Evolutionary conservation across 2,113 vertebrate species (phyloP), one percentile per base, ranked within the genome.

Genomic region (Percina caprodes): DNA sequence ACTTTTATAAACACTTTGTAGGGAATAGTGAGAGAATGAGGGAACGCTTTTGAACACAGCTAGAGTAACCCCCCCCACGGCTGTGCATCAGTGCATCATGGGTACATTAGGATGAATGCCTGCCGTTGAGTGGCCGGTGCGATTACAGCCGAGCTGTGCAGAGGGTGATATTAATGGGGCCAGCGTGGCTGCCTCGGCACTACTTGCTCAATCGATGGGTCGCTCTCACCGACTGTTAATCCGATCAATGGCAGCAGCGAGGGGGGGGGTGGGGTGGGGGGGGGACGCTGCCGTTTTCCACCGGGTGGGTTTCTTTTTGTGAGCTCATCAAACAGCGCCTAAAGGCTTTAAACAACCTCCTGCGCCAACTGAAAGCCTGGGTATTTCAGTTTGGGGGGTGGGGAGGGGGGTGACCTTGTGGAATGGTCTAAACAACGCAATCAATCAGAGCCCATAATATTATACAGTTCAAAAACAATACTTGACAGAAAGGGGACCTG

Each of bases 71-170:
- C n/a, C n/a, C 42, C 76, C 63, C n/a, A 5, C 18, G 13, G 49
- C 11, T 3, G 21, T 68, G 69, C 67, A 86, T 79, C 83, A 35
- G 67, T 90, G 85, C 79, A 85, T 89, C 82, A 74, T 82, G 80
- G 83, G 72, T 84, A 77, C 82, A 89, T 83, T 79, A 84, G 77
- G 77, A 88, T 89, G 78, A 77, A 89, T 79, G 80, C 52, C 30
- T 80, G 73, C 49, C 66, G 68, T 70, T 35, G 77, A 63, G 46
- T 12, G 8, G 59, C 56, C 68, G 42, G 68, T 66, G 70, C 12
- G 26, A 62, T 83, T 82, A 80, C 70, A 82, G 68, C 45, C 1
- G 74, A 45, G 70, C 60, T 48, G 67, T 66, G 68, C 58, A 18
- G 63, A 69, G 63, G 79, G 68, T 69, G 85, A 72, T 74, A 70